phyloP scores from a whole-genome alignment of 1,140 invertebrate genomes.

The Drosophila pachea region DNA sequence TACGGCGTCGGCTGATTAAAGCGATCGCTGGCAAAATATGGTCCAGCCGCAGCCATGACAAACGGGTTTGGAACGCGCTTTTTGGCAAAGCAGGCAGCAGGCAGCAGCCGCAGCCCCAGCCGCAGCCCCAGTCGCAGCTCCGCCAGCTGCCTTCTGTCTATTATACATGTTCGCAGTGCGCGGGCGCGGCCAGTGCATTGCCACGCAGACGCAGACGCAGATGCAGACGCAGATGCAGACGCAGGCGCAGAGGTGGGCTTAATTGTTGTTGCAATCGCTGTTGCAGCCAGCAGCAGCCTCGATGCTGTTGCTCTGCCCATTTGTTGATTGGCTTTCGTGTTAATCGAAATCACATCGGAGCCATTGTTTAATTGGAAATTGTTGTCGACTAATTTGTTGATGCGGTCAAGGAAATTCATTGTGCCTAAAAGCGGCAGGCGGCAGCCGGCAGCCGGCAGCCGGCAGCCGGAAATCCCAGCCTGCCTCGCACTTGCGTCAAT shows the following conservation, averaged over 20 bases:
- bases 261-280: neutral
- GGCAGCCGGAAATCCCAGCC: constrained; percentile 39
- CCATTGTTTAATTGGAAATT: constrained; percentile 71
- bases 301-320: constrained; percentile 34
- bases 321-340: constrained; percentile 47
- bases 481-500: neutral
- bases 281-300: constrained; percentile 29
- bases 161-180: constrained; percentile 32
- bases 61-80: constrained; percentile 36
- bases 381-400: constrained; percentile 33
- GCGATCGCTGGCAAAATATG: constrained; percentile 46
- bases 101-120: no score
- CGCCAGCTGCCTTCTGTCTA: constrained; percentile 3
- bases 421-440: constrained; percentile 29
- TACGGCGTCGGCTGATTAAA: constrained; percentile 34
- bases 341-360: constrained; percentile 49
- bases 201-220: constrained; percentile 7
- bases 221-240: constrained; percentile 4
- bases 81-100: constrained; percentile 49
- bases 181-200: constrained; percentile 38
- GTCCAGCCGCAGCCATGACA: constrained; percentile 30
- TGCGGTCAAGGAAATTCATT: constrained; percentile 25
- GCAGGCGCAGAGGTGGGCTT: neutral
- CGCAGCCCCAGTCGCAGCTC: neutral
- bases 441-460: constrained; percentile 49